phyloP scores from a whole-genome alignment of 1,140 invertebrate species.

The Pseudomyrmex concolor region DNA sequence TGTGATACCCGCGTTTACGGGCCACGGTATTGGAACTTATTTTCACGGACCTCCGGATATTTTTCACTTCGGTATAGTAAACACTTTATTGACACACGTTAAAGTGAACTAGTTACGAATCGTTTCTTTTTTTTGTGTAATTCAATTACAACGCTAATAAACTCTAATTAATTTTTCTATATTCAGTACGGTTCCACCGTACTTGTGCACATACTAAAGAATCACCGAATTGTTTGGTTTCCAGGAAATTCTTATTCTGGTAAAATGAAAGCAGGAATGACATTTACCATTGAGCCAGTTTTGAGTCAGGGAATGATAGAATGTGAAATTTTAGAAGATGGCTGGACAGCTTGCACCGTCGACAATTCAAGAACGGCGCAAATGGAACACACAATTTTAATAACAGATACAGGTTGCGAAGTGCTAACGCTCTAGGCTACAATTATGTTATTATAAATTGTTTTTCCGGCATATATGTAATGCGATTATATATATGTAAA shows the following conservation, averaged over 20 bases:
- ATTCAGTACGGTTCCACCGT: no score
- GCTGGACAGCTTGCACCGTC: constrained; percentile 93
- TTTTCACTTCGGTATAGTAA: constrained; percentile 89
- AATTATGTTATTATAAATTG: not conserved
- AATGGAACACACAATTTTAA: constrained; percentile 95
- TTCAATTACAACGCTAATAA: no score
- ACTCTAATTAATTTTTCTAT: no score
- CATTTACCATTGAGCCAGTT: constrained; percentile 97
- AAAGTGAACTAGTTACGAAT: no score
- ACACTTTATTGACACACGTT: not conserved
- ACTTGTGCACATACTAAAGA: not conserved
- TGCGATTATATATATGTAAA: not conserved
- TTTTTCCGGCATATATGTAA: not conserved
- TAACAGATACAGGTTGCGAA: constrained; percentile 90
- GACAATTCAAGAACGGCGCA: constrained; percentile 94
- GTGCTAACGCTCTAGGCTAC: constrained; percentile 87
- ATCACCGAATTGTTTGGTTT: constrained; percentile 57
- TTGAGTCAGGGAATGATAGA: constrained; percentile 90
- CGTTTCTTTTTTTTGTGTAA: no score
- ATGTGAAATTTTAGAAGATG: constrained; percentile 91
- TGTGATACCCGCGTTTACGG: constrained; percentile 92
- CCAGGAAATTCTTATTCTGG: constrained; percentile 89
- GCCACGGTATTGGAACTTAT: constrained; percentile 96
- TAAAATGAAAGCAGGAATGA: constrained; percentile 95
- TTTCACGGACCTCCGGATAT: constrained; percentile 97